Conservation (phyloP, 2,113 vertebrate genomes). For the Hipposideros armiger region DNA sequence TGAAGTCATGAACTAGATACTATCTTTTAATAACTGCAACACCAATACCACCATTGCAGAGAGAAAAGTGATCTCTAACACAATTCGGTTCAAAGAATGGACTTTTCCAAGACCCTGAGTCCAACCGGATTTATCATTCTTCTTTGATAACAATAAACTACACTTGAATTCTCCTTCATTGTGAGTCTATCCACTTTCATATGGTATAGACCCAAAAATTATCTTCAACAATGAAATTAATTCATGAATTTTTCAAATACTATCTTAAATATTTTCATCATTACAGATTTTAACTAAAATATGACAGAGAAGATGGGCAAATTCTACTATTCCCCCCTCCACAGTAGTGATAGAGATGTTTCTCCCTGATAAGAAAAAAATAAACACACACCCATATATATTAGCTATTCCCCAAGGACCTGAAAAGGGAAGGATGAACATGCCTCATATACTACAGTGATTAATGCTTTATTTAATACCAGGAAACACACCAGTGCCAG, state of each 20-base stretch:
- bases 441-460: not conserved
- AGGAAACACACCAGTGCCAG: not conserved
- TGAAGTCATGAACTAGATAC: not conserved
- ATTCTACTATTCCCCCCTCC: not conserved
- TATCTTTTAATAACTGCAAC: not conserved
- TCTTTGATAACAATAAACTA: not conserved
- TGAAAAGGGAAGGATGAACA: not conserved
- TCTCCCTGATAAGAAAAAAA: not conserved
- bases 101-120: not conserved
- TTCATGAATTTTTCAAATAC: not conserved
- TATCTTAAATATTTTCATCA: not conserved
- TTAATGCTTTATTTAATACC: constrained; percentile 11
- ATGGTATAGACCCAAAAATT: not conserved
- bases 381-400: not conserved
- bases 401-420: not conserved
- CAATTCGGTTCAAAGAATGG: not conserved
- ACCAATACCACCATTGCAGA: not conserved
- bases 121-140: fast-evolving
- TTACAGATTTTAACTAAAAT: constrained; percentile 11
- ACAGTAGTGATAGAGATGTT: not conserved
- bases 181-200: not conserved
- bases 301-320: not conserved
- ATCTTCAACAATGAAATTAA: not conserved
- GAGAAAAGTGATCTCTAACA: not conserved
- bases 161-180: not conserved